phyloP scores from a whole-genome alignment of 2,113 vertebrate species.

The Catharus fuscescens region DNA sequence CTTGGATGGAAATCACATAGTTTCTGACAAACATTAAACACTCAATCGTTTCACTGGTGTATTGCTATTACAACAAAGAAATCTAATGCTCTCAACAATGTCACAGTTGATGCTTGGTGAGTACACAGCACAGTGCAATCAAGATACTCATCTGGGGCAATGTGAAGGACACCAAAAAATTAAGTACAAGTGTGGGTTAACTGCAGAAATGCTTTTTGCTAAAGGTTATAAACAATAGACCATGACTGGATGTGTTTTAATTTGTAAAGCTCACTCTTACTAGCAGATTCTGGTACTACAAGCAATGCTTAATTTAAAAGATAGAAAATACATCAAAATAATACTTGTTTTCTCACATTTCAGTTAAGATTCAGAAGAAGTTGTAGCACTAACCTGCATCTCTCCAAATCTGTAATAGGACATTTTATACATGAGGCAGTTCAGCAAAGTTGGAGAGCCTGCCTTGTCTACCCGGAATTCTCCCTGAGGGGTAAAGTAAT shows the following conservation, averaged over 20 bases:
- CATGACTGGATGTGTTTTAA: neutral
- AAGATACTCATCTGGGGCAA: neutral
- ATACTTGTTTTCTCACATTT: neutral
- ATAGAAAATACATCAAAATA: neutral
- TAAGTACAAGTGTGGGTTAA: neutral
- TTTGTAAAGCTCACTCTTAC: neutral
- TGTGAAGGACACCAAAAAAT: neutral
- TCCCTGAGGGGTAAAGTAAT: conserved; percentile 98
- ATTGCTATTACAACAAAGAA: neutral
- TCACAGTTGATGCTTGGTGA: neutral
- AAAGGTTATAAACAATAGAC: neutral
- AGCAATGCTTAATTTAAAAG: neutral
- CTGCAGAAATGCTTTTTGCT: neutral
- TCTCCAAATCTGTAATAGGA: conserved; percentile 99
- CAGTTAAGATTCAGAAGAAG: neutral
- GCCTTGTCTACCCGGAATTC: conserved; percentile 98
- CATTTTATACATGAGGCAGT: conserved; percentile 99
- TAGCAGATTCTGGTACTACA: neutral
- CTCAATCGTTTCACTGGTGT: neutral
- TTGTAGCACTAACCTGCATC: conserved; percentile 91
- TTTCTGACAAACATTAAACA: neutral
- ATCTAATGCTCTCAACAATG: neutral
- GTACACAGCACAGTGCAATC: neutral
- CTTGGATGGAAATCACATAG: neutral
- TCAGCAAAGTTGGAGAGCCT: conserved; percentile 95